phyloP scores from a whole-genome alignment of 1,140 invertebrate species.

The Propsilocerus akamusi region DNA sequence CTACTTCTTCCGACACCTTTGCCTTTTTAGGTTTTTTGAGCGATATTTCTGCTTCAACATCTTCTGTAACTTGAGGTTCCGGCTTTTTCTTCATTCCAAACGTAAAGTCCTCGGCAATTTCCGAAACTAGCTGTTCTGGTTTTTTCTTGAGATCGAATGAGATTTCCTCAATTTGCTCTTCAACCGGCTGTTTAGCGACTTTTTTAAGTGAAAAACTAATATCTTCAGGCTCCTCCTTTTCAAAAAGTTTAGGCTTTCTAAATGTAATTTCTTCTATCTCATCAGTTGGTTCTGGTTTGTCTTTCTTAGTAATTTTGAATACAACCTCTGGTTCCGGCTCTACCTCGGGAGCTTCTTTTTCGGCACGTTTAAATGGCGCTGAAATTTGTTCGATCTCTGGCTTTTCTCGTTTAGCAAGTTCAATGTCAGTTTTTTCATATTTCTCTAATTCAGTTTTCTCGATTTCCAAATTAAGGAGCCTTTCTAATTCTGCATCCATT shows the following conservation, averaged over 20 bases:
- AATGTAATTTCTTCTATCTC: slow-evolving; percentile 16
- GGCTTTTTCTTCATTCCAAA: slow-evolving; percentile 11
- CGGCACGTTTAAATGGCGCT: slow-evolving; percentile 14
- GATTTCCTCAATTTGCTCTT: slow-evolving; percentile 11
- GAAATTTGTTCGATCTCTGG: slow-evolving; percentile 6
- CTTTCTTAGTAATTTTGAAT: slow-evolving; percentile 16
- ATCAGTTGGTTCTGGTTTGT: slow-evolving; percentile 13
- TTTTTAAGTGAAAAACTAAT: slow-evolving; percentile 13
- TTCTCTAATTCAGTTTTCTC: slow-evolving; percentile 20
- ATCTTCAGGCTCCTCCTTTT: slow-evolving; percentile 12
- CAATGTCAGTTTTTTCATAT: slow-evolving; percentile 20
- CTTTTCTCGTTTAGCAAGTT: slow-evolving; percentile 1
- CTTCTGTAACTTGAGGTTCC: too few relatives aligned
- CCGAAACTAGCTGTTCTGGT: slow-evolving; percentile 10
- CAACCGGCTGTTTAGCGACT: slow-evolving; percentile 11
- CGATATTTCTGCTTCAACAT: slow-evolving; percentile 14
- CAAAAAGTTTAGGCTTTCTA: slow-evolving; percentile 7
- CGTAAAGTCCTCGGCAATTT: slow-evolving; percentile 6
- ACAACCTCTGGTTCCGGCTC: slow-evolving; percentile 13
- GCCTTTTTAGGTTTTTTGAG: slow-evolving; percentile 15
- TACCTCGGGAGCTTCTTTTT: slow-evolving; percentile 12
- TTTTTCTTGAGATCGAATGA: slow-evolving; percentile 12
- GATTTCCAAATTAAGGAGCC: slow-evolving; percentile 19
- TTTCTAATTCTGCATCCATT: slow-evolving; percentile 18
- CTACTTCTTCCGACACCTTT: slow-evolving; percentile 11